These are phyloP conservation scores for Xenus cinereus DNA, from an alignment of 2,113 vertebrate genomes.

Conservation along the genomic window DNA sequence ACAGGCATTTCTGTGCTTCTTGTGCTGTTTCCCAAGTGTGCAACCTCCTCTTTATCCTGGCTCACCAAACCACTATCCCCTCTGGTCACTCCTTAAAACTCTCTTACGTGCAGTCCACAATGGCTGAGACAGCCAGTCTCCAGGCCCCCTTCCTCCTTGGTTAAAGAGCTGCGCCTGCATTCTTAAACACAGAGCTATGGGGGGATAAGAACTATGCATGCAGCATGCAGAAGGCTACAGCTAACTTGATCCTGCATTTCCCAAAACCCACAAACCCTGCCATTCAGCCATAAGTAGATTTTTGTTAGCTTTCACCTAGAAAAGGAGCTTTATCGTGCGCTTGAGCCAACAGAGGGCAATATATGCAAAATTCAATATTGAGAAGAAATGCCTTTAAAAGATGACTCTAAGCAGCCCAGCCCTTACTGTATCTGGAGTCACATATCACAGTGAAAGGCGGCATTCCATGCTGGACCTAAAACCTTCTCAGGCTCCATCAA, in stretches of 20 bases:
- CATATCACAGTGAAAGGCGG: slow-evolving; percentile 37
- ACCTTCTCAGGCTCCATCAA: slow-evolving; percentile 61
- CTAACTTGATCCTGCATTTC: neutral
- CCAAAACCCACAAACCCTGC: neutral
- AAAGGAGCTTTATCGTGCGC: neutral
- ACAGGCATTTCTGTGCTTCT: neutral
- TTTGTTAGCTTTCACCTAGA: neutral
- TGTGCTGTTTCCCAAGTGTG: neutral
- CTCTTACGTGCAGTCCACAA: neutral
- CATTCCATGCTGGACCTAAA: slow-evolving; percentile 41
- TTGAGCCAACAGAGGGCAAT: slow-evolving; percentile 62
- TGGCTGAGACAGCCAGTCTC: neutral
- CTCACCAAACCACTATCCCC: neutral
- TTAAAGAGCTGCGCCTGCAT: neutral
- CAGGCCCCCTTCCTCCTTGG: neutral
- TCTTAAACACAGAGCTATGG: neutral
- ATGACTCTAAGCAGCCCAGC: neutral
- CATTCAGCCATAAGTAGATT: neutral
- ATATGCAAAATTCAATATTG: slow-evolving; percentile 27
- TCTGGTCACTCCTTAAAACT: neutral
- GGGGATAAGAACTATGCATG: neutral
- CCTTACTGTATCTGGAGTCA: slow-evolving; percentile 44
- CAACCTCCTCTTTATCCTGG: neutral
- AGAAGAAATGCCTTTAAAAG: slow-evolving; percentile 39
- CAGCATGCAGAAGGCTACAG: neutral